phyloP scores from a whole-genome alignment of 2,888 invertebrate genomes.

The Synanthedon tipuliformis region DNA sequence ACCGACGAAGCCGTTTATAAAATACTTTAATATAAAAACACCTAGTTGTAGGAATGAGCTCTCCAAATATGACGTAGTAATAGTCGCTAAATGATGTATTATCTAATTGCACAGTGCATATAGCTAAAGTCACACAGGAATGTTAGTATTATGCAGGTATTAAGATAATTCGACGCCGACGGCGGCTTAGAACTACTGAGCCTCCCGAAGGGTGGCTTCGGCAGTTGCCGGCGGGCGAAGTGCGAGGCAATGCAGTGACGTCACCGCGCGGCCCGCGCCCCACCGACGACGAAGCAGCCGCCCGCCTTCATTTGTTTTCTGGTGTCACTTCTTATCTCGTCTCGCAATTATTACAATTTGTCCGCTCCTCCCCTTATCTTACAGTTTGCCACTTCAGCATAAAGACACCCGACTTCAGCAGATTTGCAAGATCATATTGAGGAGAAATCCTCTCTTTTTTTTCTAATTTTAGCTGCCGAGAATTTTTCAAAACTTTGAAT shows the following conservation, averaged over 20 bases:
- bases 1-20: too few species aligned
- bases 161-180: not conserved
- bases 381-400: slow-evolving; percentile 63
- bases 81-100: not conserved
- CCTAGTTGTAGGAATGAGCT: not conserved
- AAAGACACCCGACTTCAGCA: slow-evolving; percentile 61
- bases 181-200: slow-evolving; percentile 22
- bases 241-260: slow-evolving; percentile 8
- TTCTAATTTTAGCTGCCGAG: slow-evolving; percentile 40
- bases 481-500: slow-evolving; percentile 57
- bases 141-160: not conserved
- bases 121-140: slow-evolving; percentile 8
- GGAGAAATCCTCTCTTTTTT: slow-evolving; percentile 36
- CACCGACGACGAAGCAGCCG: slow-evolving; percentile 22
- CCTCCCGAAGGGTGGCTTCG: slow-evolving; percentile 21
- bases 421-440: slow-evolving; percentile 62
- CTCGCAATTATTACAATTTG: slow-evolving; percentile 70
- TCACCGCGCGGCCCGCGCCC: slow-evolving; percentile 46
- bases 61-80: not conserved
- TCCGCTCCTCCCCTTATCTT: slow-evolving; percentile 69
- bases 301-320: slow-evolving; percentile 69
- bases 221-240: slow-evolving; percentile 19
- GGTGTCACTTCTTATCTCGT: slow-evolving; percentile 69
- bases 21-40: not conserved
- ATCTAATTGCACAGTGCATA: slow-evolving; percentile 6